Percentiles rank a stretch among this genome's conserved stretches.
Conservation (phyloP, 1,140 invertebrate species). For the Gryllus bimaculatus region DNA sequence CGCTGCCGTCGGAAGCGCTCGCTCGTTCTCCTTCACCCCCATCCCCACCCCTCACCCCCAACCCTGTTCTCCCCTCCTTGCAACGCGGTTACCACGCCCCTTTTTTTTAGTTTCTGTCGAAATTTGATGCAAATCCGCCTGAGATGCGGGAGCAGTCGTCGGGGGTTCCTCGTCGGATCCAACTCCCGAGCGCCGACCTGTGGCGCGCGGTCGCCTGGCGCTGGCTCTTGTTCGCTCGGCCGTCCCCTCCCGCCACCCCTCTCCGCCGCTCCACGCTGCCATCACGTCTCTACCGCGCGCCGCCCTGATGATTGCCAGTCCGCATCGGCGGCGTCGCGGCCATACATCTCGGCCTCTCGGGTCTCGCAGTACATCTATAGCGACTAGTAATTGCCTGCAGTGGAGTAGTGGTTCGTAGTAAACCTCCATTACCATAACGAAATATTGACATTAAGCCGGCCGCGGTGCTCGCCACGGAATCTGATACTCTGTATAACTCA, state of each 20-base stretch:
- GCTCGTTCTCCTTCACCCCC: no score
- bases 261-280: not conserved
- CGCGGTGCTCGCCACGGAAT: not conserved
- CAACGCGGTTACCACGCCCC: not conserved
- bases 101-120: not conserved
- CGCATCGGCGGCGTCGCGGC: not conserved
- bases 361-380: not conserved
- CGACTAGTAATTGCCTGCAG: not conserved
- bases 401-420: not conserved
- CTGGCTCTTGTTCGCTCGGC: not conserved
- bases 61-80: not conserved
- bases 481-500: slow-evolving; percentile 4
- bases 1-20: no score
- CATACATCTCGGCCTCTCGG: not conserved
- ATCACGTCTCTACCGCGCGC: not conserved
- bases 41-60: no score
- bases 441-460: slow-evolving; percentile 1
- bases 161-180: not conserved
- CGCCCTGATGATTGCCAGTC: not conserved
- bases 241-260: no score
- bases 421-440: not conserved
- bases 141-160: not conserved
- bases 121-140: not conserved
- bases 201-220: not conserved
- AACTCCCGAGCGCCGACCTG: not conserved